Evolutionary conservation across 2,888 invertebrate species (phyloP).

Genomic region (Bhutanitis thaidina): DNA sequence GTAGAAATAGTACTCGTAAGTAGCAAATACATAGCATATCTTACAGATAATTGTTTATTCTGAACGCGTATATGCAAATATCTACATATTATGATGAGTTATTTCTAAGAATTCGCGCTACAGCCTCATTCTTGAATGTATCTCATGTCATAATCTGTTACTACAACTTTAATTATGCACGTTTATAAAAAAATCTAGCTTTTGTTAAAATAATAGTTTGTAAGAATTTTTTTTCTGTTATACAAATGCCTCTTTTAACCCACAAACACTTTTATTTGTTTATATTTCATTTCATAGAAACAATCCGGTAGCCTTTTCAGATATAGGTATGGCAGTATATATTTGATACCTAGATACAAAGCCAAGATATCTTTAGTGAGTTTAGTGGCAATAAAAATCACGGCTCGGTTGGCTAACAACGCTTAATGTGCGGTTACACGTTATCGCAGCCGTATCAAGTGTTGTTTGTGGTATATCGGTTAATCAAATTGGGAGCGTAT

Average conservation of each 20-base stretch:
- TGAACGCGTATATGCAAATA: background rate
- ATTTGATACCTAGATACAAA: conserved; percentile 36
- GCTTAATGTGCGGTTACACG: conserved; percentile 66
- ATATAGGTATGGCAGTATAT: conserved; percentile 10
- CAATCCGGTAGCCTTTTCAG: conserved; percentile 22
- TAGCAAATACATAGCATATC: too few species aligned
- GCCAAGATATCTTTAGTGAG: conserved; percentile 48
- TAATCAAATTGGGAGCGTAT: conserved; percentile 76
- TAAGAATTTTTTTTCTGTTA: background rate
- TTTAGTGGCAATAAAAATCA: conserved; percentile 75
- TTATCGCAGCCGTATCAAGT: conserved; percentile 70
- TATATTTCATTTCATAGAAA: conserved; percentile 3
- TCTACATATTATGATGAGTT: conserved; percentile 1
- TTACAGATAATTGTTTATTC: conserved; percentile 1
- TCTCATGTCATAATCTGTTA: background rate
- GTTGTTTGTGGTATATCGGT: conserved; percentile 67
- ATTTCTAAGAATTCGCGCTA: conserved; percentile 2
- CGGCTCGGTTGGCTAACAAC: conserved; percentile 65
- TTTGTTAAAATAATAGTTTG: background rate
- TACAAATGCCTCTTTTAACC: too few species aligned
- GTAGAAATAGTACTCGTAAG: too few species aligned
- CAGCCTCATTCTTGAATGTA: background rate
- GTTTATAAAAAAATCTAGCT: background rate
- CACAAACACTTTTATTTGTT: background rate
- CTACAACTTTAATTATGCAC: conserved; percentile 2